These are phyloP conservation scores for Morone chrysops DNA, from an alignment of 2,113 vertebrate genomes.

Conservation along the genomic window DNA sequence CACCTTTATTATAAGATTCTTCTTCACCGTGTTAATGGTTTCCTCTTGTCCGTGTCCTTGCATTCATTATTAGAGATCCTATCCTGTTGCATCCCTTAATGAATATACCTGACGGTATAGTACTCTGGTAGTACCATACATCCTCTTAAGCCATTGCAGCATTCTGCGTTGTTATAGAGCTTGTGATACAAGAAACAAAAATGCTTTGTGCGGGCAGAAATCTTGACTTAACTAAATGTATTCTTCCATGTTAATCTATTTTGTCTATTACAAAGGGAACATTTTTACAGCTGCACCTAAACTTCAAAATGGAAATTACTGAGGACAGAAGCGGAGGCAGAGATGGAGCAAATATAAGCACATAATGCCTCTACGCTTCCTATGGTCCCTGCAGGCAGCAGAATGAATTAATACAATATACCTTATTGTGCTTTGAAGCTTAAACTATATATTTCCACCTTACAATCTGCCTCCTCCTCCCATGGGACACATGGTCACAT, in stretches of 20 bases:
- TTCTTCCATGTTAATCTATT: slow-evolving; percentile 31
- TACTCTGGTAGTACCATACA: slow-evolving; percentile 8
- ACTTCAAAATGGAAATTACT: slow-evolving; percentile 62
- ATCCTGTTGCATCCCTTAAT: slow-evolving; percentile 57
- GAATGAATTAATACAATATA: slow-evolving; percentile 78
- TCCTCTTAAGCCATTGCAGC: slow-evolving; percentile 28
- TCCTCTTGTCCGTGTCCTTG: slow-evolving; percentile 64
- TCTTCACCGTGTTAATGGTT: slow-evolving; percentile 68
- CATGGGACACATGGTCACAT: slow-evolving; percentile 61
- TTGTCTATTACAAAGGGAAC: slow-evolving; percentile 15
- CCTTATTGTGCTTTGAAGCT: slow-evolving; percentile 79
- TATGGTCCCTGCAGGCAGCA: slow-evolving; percentile 69
- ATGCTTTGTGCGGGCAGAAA: background rate
- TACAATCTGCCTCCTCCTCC: slow-evolving; percentile 66
- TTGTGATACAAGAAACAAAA: slow-evolving; percentile 1
- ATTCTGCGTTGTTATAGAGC: background rate
- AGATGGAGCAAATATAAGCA: slow-evolving; percentile 55
- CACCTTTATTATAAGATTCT: slow-evolving; percentile 74
- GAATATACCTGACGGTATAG: slow-evolving; percentile 45
- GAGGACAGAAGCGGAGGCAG: slow-evolving; percentile 43
- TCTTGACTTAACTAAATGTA: background rate
- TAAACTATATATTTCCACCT: slow-evolving; percentile 71
- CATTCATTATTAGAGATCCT: slow-evolving; percentile 60
- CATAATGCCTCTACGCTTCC: slow-evolving; percentile 60
- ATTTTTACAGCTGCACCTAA: slow-evolving; percentile 31